These are phyloP conservation scores for Polyodon spathula DNA, from an alignment of 2,113 vertebrate species.

Conservation along the genomic window DNA sequence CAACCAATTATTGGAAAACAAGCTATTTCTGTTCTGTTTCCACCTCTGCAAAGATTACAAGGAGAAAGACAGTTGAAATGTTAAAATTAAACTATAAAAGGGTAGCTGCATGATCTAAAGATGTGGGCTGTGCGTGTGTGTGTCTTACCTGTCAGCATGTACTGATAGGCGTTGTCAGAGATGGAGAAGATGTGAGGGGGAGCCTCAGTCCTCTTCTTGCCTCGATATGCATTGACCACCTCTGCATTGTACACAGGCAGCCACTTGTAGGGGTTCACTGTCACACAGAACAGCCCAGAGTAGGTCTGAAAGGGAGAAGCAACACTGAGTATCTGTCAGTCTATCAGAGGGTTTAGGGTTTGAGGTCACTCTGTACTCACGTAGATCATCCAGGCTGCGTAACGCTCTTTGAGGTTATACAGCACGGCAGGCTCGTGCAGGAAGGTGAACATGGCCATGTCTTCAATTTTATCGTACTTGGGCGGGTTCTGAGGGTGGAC, in stretches of 20 bases:
- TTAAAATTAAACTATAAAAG: too few relatives aligned
- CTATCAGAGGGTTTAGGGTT: too few relatives aligned
- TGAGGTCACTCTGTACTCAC: slow-evolving; percentile 62
- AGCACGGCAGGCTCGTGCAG: slow-evolving; percentile 77
- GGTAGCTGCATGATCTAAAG: too few relatives aligned
- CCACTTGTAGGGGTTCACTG: slow-evolving; percentile 80
- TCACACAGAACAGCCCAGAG: slow-evolving; percentile 80
- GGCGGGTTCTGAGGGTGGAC: slow-evolving; percentile 77
- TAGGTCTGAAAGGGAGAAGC: slow-evolving; percentile 58
- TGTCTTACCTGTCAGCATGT: slow-evolving; percentile 77
- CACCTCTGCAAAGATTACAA: too few relatives aligned
- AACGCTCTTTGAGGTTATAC: slow-evolving; percentile 86
- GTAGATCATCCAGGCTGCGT: slow-evolving; percentile 83
- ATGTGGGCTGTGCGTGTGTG: too few relatives aligned
- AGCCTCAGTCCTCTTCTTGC: slow-evolving; percentile 78
- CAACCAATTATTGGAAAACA: too few relatives aligned
- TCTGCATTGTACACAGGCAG: slow-evolving; percentile 74
- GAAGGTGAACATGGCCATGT: slow-evolving; percentile 88
- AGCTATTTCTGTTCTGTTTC: too few relatives aligned
- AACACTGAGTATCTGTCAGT: too few relatives aligned
- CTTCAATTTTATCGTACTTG: slow-evolving; percentile 84
- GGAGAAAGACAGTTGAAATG: too few relatives aligned
- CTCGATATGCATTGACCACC: slow-evolving; percentile 73
- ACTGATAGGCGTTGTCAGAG: slow-evolving; percentile 82
- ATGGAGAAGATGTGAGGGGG: too few relatives aligned